Conservation (phyloP, 2,888 invertebrate species). For the Mellilla xanthometata region DNA sequence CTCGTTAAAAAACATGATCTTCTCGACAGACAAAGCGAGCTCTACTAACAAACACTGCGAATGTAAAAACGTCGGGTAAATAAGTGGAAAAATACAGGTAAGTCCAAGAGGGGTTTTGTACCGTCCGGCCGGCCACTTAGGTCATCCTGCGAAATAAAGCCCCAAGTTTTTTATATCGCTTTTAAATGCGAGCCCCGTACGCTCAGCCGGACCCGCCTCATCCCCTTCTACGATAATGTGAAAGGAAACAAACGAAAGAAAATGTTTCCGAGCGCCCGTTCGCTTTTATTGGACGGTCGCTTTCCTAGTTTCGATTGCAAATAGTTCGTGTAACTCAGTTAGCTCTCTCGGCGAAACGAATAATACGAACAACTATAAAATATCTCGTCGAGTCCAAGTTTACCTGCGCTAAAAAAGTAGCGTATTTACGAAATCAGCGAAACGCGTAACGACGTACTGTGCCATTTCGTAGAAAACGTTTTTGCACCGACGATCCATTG, state of each 20-base stretch:
- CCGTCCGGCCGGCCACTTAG: conserved; percentile 80
- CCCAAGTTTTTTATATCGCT: conserved; percentile 79
- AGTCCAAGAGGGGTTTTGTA: conserved; percentile 80
- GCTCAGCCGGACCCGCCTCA: conserved; percentile 65
- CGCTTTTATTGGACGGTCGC: conserved; percentile 73
- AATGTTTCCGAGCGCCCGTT: conserved; percentile 75
- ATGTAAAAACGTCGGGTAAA: conserved; percentile 81
- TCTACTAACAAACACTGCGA: conserved; percentile 76
- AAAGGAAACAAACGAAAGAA: conserved; percentile 81
- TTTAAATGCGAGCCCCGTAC: conserved; percentile 79
- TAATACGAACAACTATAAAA: conserved; percentile 52
- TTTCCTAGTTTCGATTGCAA: conserved; percentile 77
- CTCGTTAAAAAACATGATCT: conserved; percentile 82
- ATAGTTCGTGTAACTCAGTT: conserved; percentile 78
- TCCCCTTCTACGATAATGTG: conserved; percentile 73
- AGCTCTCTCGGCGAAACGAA: conserved; percentile 54
- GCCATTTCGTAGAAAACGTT: conserved; percentile 52
- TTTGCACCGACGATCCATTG: conserved; percentile 51
- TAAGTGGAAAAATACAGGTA: conserved; percentile 83
- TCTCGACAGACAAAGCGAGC: conserved; percentile 75
- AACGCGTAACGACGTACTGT: conserved; percentile 53
- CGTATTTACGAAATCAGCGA: conserved; percentile 59
- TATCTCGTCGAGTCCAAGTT: conserved; percentile 47
- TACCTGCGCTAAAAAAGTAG: conserved; percentile 48
- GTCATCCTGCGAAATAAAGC: conserved; percentile 82